Evolutionary conservation across 2,797 vertebrate species (phyloP), one percentile per base, ranked within the genome.

Genomic region (Falco concolor): DNA sequence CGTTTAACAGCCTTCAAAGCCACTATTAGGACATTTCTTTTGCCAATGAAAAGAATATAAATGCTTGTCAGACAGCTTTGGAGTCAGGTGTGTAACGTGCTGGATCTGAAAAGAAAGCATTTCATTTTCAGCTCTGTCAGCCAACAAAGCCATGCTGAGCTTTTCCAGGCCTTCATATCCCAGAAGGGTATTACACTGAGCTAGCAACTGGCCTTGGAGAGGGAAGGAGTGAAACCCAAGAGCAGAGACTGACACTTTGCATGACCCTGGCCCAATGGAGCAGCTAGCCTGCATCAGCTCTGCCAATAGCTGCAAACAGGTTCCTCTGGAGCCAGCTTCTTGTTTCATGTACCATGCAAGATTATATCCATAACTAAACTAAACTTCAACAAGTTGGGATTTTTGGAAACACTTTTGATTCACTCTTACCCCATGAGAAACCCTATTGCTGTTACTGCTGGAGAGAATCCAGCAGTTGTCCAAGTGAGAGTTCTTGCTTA

Each of bases 81-180:
- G 70, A 96, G 52, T 75, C 83, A 95, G 80, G 83, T 96, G 82
- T 73, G 28, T 86, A 87, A 96, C 19, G 7, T 74, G 40, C 67
- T 94, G 80, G 63, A 84, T 78, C 63, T 52, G 70, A 79, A 95
- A 93, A 93, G 30, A 90, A 88, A 92, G 36, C 1, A 0, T 90
- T 97, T 92, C 10, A 40, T 89, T 95, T 91, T 90, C 93, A 95
- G 59, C 36, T 36, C 38, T 69, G 50, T 93, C 87, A 88, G 73
- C 47, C 87, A 96, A 59, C 70, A 95, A 79, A 93, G 59, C 57
- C 2, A 0, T 53, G 50, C 36, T 57, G 79, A 94, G 78, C 60
- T 96, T 93, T 91, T 87, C 56, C 72, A 91, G 78, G 23, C 47
- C 24, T 82, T 92, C 44, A 27, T 53, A 42, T 70, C 49, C 73